phyloP scores from a whole-genome alignment of 2,888 invertebrate species.

The Drosophila recens region DNA sequence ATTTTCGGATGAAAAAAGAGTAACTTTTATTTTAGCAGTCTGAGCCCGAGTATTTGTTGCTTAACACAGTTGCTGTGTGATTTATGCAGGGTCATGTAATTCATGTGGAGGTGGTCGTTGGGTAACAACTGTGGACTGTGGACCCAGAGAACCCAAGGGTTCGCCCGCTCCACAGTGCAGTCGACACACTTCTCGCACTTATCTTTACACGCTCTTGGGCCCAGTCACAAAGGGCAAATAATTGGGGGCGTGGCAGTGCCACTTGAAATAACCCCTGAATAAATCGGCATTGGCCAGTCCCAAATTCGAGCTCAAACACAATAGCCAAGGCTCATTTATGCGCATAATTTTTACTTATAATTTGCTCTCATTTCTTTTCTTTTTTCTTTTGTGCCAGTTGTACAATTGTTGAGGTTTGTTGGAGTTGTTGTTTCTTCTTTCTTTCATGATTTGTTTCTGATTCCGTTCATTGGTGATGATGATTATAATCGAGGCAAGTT shows the following conservation, averaged over 20 bases:
- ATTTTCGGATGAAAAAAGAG: background rate
- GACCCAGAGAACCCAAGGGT: constrained; percentile 22
- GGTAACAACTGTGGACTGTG: constrained; percentile 28
- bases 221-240: constrained; percentile 52
- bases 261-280: constrained; percentile 46
- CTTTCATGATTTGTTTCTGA: constrained; percentile 9
- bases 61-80: constrained; percentile 41
- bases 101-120: constrained; percentile 53
- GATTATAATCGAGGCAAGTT: constrained; percentile 48
- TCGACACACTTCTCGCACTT: constrained; percentile 20
- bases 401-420: constrained; percentile 16
- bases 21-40: background rate
- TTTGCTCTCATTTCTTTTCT: constrained; percentile 45
- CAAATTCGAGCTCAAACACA: constrained; percentile 52
- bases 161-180: background rate
- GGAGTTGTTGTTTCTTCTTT: constrained; percentile 15
- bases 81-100: constrained; percentile 70
- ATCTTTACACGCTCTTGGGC: constrained; percentile 41
- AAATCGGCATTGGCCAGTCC: constrained; percentile 34
- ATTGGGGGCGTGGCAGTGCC: constrained; percentile 39
- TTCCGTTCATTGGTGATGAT: constrained; percentile 48
- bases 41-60: background rate
- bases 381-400: background rate
- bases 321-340: constrained; percentile 71
- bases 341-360: constrained; percentile 73